Evolutionary conservation across 2,888 invertebrate species (phyloP).

Genomic region (Rhorus exstirpatorius): DNA sequence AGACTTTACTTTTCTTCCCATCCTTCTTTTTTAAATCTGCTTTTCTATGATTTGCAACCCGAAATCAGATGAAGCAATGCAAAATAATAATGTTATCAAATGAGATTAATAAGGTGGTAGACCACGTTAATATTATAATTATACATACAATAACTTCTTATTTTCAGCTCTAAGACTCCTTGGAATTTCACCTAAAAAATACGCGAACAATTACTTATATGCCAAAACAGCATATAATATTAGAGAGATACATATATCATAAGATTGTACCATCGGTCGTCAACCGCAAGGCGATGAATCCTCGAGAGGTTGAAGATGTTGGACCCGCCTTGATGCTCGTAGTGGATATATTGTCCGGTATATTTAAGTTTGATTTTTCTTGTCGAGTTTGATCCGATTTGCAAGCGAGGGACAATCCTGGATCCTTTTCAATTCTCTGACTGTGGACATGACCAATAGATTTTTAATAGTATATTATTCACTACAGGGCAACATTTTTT

Average conservation of each 20-base stretch:
- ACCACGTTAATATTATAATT: not conserved
- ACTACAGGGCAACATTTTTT: no score
- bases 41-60: not conserved
- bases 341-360: not conserved
- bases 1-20: slow-evolving; percentile 38
- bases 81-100: not conserved
- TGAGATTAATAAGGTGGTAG: not conserved
- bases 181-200: not conserved
- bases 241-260: not conserved
- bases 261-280: not conserved
- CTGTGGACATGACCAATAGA: not conserved
- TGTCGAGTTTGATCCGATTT: not conserved
- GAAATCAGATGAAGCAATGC: not conserved
- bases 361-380: not conserved
- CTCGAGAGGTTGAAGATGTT: no score
- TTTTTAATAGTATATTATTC: no score
- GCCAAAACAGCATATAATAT: not conserved
- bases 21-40: not conserved
- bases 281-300: not conserved
- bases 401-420: not conserved
- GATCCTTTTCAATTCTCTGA: not conserved
- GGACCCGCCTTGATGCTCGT: no score
- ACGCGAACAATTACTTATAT: not conserved
- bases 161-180: slow-evolving; percentile 4
- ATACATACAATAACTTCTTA: slow-evolving; percentile 4